Base-by-base conservation (phyloP, 2,113 vertebrate species). In the Myotis davidii region DNA sequence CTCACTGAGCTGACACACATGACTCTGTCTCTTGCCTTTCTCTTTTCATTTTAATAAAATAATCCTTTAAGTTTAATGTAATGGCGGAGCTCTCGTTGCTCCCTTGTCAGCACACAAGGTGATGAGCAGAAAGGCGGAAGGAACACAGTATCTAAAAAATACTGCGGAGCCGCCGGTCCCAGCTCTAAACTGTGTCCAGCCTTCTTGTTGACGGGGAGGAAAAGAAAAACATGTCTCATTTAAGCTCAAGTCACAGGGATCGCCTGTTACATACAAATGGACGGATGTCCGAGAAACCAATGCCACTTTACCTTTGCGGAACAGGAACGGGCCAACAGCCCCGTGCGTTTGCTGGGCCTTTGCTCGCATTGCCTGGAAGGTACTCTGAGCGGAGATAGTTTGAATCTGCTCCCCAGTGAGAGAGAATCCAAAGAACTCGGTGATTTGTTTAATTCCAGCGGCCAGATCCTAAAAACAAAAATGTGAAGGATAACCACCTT, bases 281-380 rank as follows among this genome's bases (percentile, higher is more conserved):
- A 54, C 2, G 5, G 9, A 16, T 9, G 29, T 11, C 50, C 39
- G 29, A 42, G n/a, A 84, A 42, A 50, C 12, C 4, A 61, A 4
- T 10, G 37, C 18, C 9, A 14, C 16, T 37, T 34, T 90, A 98
- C 97, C 97, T 97, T 98, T 98, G 84, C 94, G 77, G 95, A 99
- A 99, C 94, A 98, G 37, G 64, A 98, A 65, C 0, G 95, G 90
- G 23, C 98, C 98, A 14, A 99, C 83, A 1, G 64, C 45, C 0
- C 98, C 98, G 2, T 99, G 98, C 0, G 97, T 98, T 87, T 97
- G 85, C 21, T 32, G 64, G 20, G 97, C 97, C 56, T 82, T 98
- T 1, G 96, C 72, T 72, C 88, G 98, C 98, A 98, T 98, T 29
- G 97, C 96, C 9, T 34, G 96, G 72, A 99, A 99, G 2, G 91